Evolutionary conservation across 1,140 invertebrate species (phyloP), one percentile per base, ranked within the genome.

Genomic region (Heliconius himera): DNA sequence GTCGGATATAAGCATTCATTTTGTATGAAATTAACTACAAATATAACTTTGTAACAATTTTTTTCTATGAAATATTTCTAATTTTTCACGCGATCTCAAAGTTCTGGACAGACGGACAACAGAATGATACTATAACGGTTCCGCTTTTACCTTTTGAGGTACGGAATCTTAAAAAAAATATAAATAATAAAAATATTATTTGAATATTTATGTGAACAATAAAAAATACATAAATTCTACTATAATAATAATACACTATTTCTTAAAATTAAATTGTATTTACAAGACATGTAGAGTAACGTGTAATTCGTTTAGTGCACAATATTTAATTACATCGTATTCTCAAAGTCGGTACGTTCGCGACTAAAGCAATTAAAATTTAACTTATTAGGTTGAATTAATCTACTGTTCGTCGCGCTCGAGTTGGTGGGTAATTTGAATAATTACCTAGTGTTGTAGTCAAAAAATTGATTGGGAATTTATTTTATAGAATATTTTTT

Each of bases 311-410:
- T 38, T 36, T 54, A 76, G 26, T 46, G 56, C 26, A 60, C 56
- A 1, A 66, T 16, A 66, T 66, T 60, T 60, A 22, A 81, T 41
- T 29, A 76, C 70, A 3, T 74, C 74, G 29, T 75, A 41, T 29
- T 70, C 54, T 51, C 51, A 60, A 33, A 73, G 46, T 56, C 60
- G n/a, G 26, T 66, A 29, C 22, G 26, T 66, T 66, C 26, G 60
- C 60, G 60, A 66, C 22, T 66, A 66, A 29, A 60, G 54, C 54
- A 60, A 60, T 60, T 60, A 60, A 60, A 26, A 60, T 20, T 46
- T 60, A 26, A 66, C 60, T 29, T 66, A 66, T 29, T 66, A 66
- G 22, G 22, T 66, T 66, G 26, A 66, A 66, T 66, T 66, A 66
- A 66, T 66, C 22, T 66, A 66, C 22, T 29, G 60, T 26, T 16